phyloP scores from a whole-genome alignment of 1,140 invertebrate genomes.

The Dolichoris vasculosae region DNA sequence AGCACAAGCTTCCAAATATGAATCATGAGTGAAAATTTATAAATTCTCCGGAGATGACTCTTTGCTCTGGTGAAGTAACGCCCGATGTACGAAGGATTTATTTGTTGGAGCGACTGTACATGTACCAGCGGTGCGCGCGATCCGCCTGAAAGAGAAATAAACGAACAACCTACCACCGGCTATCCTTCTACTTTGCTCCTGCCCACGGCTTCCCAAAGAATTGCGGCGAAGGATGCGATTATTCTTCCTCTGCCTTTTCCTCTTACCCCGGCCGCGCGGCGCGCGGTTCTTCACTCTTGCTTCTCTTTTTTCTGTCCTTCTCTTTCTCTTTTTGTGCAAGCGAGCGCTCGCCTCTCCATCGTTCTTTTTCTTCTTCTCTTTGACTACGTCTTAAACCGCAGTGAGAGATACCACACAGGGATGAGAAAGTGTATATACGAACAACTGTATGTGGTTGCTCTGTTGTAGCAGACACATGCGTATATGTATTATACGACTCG shows the following conservation, averaged over 20 bases:
- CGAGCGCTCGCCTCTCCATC: not conserved
- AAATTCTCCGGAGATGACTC: not conserved
- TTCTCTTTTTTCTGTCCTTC: not conserved
- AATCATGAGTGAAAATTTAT: not conserved
- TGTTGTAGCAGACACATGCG: not conserved
- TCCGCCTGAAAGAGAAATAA: slow-evolving; percentile 62
- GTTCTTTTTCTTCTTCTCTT: slow-evolving; percentile 23
- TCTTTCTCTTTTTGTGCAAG: slow-evolving; percentile 11
- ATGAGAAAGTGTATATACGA: slow-evolving; percentile 11
- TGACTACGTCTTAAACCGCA: slow-evolving; percentile 13
- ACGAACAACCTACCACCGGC: slow-evolving; percentile 62
- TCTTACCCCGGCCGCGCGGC: not conserved
- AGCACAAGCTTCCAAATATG: not conserved
- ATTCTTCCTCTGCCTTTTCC: slow-evolving; percentile 31
- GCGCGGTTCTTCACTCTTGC: not conserved
- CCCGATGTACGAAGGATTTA: slow-evolving; percentile 39
- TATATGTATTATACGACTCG: slow-evolving; percentile 12
- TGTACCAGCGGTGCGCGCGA: slow-evolving; percentile 61
- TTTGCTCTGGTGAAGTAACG: not conserved
- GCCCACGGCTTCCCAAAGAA: slow-evolving; percentile 52
- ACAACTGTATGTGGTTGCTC: slow-evolving; percentile 19
- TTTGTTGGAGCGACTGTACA: slow-evolving; percentile 62
- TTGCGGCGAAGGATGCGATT: slow-evolving; percentile 49
- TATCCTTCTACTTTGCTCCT: slow-evolving; percentile 61
- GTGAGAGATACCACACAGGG: slow-evolving; percentile 10